Percentiles rank a stretch among this genome's conserved stretches.
Conservation (phyloP, 2,797 vertebrate genomes). For the Triplophysa bombifrons region DNA sequence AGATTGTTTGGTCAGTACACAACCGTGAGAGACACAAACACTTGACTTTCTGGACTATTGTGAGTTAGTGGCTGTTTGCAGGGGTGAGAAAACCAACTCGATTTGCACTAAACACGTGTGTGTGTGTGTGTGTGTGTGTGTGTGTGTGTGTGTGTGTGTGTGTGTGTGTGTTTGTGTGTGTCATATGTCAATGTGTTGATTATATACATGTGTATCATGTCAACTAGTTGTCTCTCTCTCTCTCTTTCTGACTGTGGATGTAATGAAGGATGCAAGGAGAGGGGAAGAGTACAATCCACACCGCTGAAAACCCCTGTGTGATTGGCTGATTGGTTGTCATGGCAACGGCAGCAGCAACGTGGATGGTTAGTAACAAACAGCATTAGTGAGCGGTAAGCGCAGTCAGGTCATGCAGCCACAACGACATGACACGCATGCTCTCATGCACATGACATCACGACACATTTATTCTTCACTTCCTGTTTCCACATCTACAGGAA, state of each 20-base stretch:
- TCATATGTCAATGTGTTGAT: too few species aligned
- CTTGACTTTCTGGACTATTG: too few species aligned
- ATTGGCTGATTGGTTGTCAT: constrained; percentile 84
- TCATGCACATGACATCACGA: constrained; percentile 30
- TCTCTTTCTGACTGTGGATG: constrained; percentile 3
- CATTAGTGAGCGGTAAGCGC: background rate
- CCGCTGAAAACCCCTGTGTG: constrained; percentile 44
- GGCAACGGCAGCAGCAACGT: constrained; percentile 63
- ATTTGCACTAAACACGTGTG: too few species aligned
- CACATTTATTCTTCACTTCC: background rate
- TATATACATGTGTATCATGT: background rate
- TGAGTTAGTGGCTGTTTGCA: background rate
- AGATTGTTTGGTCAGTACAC: too few species aligned
- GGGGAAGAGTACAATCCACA: constrained; percentile 79
- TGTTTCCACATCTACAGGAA: background rate
- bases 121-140: too few species aligned
- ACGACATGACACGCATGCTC: background rate
- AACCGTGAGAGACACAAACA: too few species aligned
- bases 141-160: too few species aligned
- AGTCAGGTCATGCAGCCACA: constrained; percentile 37
- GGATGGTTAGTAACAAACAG: constrained; percentile 64
- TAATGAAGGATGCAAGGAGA: constrained; percentile 27
- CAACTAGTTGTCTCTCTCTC: background rate
- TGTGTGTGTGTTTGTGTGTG: too few species aligned
- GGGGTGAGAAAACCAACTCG: background rate